Base-by-base conservation (phyloP, 30 jellyfish, hydroid and myxozoan species). In the Aurelia sp. region DNA sequence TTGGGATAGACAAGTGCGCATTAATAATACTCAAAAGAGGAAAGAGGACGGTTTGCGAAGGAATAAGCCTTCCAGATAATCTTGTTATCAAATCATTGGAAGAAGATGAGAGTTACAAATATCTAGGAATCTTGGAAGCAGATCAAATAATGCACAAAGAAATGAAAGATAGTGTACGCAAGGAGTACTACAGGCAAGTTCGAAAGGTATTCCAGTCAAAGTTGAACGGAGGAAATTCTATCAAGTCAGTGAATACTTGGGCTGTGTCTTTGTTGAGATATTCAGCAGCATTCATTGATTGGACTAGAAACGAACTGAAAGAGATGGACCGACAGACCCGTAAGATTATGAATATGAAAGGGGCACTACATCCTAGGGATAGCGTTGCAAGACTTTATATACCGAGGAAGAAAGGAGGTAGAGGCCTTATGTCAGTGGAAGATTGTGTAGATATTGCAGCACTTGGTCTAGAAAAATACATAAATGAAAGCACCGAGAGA, bases 231-330 rank as follows among this genome's bases (percentile, higher is more conserved):
- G 76, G 76, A n/a, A 65, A 30, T n/a, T 20, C 48, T 65, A 65
- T 65, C 48, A 65, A n/a, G 76, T 65, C 76, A 65, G 76, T 65
- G 48, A 65, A 65, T 65, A 65, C 76, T 65, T 65, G 76, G 76
- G 48, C 35, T 65, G 48, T 65, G 22, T 65, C 76, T 65, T 65
- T 65, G 76, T 65, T 65, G 76, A 21, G 76, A 65, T 65, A 65
- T 65, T 65, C 76, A 65, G 76, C 76, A 65, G 48, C 76, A n/a
- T 65, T 65, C 48, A 30, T 65, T 65, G 76, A 21, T 21, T 65
- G 76, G 76, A 65, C 19, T 21, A 65, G 76, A 65, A 30, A n/a
- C 76, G 76, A 17, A 65, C 76, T 65, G 76, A 65, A 65, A 65
- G 76, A 65, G 48, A 30, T 65, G 76, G 76, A 65, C 48, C 17